Conservation (phyloP, 1,140 invertebrate genomes). For the Brachionus asplanchnoidis region DNA sequence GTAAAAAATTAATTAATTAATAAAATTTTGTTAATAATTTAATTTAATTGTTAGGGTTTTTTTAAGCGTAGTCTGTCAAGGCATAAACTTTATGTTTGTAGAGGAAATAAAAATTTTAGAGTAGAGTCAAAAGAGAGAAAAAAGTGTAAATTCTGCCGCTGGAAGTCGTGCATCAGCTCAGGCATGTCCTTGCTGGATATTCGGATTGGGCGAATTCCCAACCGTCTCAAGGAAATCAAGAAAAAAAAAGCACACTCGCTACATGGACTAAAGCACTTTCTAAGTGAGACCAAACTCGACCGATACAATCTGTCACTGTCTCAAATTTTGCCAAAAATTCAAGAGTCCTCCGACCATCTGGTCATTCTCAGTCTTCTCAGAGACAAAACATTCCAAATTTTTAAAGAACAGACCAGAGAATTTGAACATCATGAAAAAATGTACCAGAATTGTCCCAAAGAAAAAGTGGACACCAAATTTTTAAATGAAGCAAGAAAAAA, state of each 20-base stretch:
- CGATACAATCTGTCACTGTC: neutral
- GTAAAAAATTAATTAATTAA: conserved; percentile 47
- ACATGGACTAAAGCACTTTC: neutral
- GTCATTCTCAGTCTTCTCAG: neutral
- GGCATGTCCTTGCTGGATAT: conserved; percentile 53
- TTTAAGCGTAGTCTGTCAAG: conserved; percentile 41
- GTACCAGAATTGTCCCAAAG: too few species aligned
- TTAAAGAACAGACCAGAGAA: neutral
- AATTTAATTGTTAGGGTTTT: conserved; percentile 43
- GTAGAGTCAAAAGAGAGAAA: conserved; percentile 51
- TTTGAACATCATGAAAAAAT: neutral
- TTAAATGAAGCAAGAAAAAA: neutral
- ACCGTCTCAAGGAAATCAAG: conserved; percentile 49
- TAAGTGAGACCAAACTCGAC: neutral
- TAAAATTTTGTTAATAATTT: conserved; percentile 36
- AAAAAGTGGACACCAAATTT: neutral
- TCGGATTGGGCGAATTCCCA: conserved; percentile 54
- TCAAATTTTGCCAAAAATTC: neutral
- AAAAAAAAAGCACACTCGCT: neutral
- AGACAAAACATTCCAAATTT: neutral
- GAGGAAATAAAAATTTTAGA: conserved; percentile 50
- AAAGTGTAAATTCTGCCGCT: conserved; percentile 53
- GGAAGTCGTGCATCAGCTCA: conserved; percentile 48
- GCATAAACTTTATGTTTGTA: conserved; percentile 51
- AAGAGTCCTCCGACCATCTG: neutral